Conservation (phyloP, 2,113 vertebrate species). For the Rousettus leschenaultii region DNA sequence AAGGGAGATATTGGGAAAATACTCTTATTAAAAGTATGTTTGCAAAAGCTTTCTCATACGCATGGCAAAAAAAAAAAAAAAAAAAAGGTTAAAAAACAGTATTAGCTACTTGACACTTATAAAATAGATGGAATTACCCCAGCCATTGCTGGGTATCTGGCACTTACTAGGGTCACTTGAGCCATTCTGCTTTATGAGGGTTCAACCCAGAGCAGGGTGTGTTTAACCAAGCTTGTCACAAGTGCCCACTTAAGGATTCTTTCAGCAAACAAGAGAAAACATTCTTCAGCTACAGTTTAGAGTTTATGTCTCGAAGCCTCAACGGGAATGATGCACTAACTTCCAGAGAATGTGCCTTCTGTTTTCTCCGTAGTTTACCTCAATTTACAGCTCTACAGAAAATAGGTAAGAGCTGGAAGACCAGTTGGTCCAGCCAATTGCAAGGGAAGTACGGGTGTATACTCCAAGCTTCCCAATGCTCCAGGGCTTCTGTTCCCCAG, state of each 20-base stretch:
- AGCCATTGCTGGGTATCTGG: not conserved
- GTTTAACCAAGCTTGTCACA: conserved; percentile 38
- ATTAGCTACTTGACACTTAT: conserved; percentile 10
- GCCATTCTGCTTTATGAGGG: conserved; percentile 14
- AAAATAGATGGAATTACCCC: not conserved
- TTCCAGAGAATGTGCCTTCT: not conserved
- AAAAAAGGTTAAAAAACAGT: not conserved
- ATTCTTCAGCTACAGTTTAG: not conserved
- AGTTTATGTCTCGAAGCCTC: not conserved
- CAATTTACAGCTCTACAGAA: not conserved
- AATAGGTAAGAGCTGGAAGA: not conserved
- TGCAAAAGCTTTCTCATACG: not conserved
- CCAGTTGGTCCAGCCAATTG: not conserved
- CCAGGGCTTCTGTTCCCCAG: not conserved
- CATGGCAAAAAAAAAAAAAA: too few species aligned
- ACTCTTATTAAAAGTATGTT: not conserved
- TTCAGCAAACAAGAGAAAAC: conserved; percentile 39
- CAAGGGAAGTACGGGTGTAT: fast-evolving
- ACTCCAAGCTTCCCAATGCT: not conserved
- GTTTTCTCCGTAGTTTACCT: not conserved
- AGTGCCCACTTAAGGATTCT: conserved; percentile 50
- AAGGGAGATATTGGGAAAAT: conserved; percentile 1
- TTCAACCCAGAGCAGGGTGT: conserved; percentile 1
- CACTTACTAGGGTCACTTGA: conserved; percentile 28
- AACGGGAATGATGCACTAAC: not conserved